A percentile compares a stretch with the other conserved stretches of the same genome.
These are phyloP conservation scores for Fratercula arctica DNA, from an alignment of 2,797 vertebrate genomes.

Conservation along the genomic window DNA sequence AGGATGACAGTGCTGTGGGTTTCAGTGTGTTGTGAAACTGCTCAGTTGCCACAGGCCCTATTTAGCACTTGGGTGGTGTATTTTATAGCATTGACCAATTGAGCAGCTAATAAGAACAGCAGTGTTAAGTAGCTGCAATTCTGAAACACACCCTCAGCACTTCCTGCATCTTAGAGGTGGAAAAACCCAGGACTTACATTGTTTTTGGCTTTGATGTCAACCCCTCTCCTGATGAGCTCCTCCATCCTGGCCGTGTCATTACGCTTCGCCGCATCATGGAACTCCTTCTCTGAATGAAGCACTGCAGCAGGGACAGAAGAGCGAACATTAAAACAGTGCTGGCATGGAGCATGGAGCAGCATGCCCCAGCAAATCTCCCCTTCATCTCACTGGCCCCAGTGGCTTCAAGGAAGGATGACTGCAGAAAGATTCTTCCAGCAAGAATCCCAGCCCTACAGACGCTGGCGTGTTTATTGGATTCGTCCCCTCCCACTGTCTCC, in stretches of 20 bases:
- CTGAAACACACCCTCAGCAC: not conserved
- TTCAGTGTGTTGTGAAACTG: not conserved
- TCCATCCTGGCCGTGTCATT: constrained; percentile 82
- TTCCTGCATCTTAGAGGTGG: not conserved
- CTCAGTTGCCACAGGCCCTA: not conserved
- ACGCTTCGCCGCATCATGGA: constrained; percentile 83
- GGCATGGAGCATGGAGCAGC: not conserved
- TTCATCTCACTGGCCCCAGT: accelerated
- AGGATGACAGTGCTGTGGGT: not conserved
- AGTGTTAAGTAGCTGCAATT: not conserved
- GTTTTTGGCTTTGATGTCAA: constrained; percentile 86
- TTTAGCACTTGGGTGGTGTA: not conserved
- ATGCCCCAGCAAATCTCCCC: not conserved
- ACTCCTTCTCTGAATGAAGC: constrained; percentile 85
- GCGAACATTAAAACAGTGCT: not conserved
- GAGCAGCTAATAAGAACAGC: not conserved
- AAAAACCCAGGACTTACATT: constrained; percentile 74
- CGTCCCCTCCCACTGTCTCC: not conserved
- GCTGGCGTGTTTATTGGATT: not conserved
- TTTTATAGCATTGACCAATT: not conserved
- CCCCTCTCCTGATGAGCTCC: constrained; percentile 83
- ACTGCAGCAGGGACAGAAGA: constrained; percentile 72
- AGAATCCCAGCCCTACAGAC: not conserved
- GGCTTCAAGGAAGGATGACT: not conserved
- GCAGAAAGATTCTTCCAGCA: not conserved